Evolutionary conservation across 2,888 invertebrate species (phyloP), one percentile per base, ranked within the genome.

Genomic region (Apamea epomidion): DNA sequence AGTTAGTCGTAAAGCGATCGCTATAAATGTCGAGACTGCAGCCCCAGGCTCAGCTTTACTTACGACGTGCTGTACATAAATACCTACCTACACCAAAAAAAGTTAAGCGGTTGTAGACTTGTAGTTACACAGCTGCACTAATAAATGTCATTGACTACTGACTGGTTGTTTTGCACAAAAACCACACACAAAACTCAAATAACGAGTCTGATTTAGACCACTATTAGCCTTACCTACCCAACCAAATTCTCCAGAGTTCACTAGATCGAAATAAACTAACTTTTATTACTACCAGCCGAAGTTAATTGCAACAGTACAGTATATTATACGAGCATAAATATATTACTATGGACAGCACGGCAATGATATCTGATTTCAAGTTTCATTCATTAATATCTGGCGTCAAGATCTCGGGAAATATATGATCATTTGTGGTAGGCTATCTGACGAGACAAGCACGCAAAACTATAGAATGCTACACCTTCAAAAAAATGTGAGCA

Each of bases 261-360:
- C n/a, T 48, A 42, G 6, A 48, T 54, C n/a, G 1, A 45, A 54
- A 76, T 54, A 54, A 76, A 54, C 18, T 21, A n/a, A 70, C 14
- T 62, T 82, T 37, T 75, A 64, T 25, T 64, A 29, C 37, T n/a
- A 65, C 7, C 51, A 51, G 0, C 51, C 14, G 10, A 2, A 67
- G 14, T 62, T 62, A 54, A 68, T 83, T 71, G 45, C 60, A 78
- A 65, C n/a, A 54, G 25, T 37, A 60, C 25, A 74, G 32, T 37
- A n/a, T n/a, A n/a, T n/a, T n/a, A n/a, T 21, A 48, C 14, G 29
- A 48, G 14, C 45, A n/a, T 25, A n/a, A 42, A n/a, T n/a, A 62
- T 62, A 62, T 29, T 62, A 62, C 6, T 29, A 29, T 6, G 1
- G 16, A 16, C 60, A 60, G 5, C n/a, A 2, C 14, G 4, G n/a